phyloP scores from a whole-genome alignment of 92 coral and sea anemone species.

The Desmophyllum pertusum region DNA sequence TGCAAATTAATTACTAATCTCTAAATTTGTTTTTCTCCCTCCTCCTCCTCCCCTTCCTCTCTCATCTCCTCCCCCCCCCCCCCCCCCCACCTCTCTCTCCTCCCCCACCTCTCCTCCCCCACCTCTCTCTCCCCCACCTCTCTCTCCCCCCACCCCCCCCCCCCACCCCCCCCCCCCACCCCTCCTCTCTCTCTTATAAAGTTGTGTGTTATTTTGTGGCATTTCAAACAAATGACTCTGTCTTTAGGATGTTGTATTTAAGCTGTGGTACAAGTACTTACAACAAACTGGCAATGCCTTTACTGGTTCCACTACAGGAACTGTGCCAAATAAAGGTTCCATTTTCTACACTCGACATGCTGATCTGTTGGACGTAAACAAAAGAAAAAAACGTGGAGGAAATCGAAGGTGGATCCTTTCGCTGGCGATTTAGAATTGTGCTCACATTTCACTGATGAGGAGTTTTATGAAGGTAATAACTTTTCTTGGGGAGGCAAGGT shows the following conservation, averaged over 20 bases:
- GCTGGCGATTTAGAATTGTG: constrained; percentile 70
- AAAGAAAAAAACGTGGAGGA: constrained; percentile 24
- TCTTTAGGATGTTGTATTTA: constrained; percentile 84
- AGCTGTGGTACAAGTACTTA: constrained; percentile 88
- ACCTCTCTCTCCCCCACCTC: too few relatives aligned
- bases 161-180: too few relatives aligned
- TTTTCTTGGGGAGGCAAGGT: too few relatives aligned
- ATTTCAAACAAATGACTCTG: not conserved
- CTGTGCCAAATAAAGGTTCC: not conserved
- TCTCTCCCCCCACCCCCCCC: too few relatives aligned
- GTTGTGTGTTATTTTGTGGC: not conserved
- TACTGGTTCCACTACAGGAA: constrained; percentile 31
- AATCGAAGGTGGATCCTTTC: constrained; percentile 16
- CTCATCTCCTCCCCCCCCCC: too few relatives aligned
- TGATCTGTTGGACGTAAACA: constrained; percentile 20
- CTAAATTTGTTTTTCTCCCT: too few relatives aligned
- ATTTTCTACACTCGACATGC: constrained; percentile 29
- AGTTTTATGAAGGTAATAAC: constrained; percentile 75
- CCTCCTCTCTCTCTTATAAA: not conserved
- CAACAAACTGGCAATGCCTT: constrained; percentile 69
- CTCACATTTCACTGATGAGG: constrained; percentile 80
- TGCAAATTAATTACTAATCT: too few relatives aligned
- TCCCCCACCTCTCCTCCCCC: too few relatives aligned
- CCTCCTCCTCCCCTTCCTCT: too few relatives aligned
- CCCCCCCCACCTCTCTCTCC: too few relatives aligned